Conservation (phyloP, 2,797 vertebrate genomes). For the Acanthurus leucopareius region DNA sequence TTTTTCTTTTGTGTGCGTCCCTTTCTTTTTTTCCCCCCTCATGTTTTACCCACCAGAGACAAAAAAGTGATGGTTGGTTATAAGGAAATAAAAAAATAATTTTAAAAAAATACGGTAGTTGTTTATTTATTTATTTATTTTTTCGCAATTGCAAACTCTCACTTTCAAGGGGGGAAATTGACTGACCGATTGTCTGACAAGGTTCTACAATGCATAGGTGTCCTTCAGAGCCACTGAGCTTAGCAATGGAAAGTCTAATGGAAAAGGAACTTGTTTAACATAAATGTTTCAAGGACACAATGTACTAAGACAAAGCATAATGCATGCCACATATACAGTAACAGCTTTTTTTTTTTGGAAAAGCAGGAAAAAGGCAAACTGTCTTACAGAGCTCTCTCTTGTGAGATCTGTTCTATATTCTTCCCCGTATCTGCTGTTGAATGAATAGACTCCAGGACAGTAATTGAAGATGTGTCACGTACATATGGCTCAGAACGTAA, state of each 20-base stretch:
- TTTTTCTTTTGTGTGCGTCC: constrained; percentile 27
- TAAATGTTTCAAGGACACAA: constrained; percentile 8
- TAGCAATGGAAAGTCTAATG: not conserved
- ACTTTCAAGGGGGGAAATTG: constrained; percentile 35
- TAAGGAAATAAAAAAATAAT: constrained; percentile 28
- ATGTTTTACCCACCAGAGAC: constrained; percentile 29
- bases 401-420: constrained; percentile 22
- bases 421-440: constrained; percentile 31
- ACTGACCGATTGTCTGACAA: not conserved
- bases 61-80: constrained; percentile 25
- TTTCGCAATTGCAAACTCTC: constrained; percentile 3
- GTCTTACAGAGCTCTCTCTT: constrained; percentile 1
- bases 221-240: constrained; percentile 17
- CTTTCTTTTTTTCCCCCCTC: constrained; percentile 19
- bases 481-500: constrained; percentile 57
- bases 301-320: not conserved
- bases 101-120: not conserved
- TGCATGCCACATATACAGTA: not conserved
- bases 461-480: constrained; percentile 69
- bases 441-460: constrained; percentile 48
- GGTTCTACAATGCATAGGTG: constrained; percentile 7
- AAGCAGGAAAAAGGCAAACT: not conserved
- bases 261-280: not conserved
- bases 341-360: constrained; percentile 27
- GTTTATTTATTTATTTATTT: too few species aligned